Conservation (phyloP, 1,140 invertebrate species). For the Carposina sasakii region DNA sequence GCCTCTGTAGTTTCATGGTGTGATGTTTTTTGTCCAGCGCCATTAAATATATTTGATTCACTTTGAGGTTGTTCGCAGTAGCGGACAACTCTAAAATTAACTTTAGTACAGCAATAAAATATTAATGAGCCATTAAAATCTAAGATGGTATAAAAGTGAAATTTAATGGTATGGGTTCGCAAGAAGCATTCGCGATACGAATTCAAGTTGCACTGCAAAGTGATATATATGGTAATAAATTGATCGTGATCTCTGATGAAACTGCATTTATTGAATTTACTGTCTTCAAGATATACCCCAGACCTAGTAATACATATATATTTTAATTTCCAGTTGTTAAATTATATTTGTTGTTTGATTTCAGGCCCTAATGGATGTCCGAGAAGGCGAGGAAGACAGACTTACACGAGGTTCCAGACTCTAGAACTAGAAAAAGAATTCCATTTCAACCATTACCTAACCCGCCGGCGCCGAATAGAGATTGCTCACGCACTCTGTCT, state of each 20-base stretch:
- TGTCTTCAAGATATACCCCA: no score
- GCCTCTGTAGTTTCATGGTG: not conserved
- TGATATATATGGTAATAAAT: conserved; percentile 58
- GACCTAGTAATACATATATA: no score
- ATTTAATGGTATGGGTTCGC: conserved; percentile 47
- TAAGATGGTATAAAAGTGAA: conserved; percentile 67
- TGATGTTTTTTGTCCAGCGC: no score
- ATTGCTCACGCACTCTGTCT: conserved; percentile 97
- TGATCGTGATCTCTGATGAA: no score
- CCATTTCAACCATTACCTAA: conserved; percentile 98
- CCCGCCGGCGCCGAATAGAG: conserved; percentile 94
- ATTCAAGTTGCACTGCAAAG: conserved; percentile 35
- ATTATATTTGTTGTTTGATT: conserved; percentile 58
- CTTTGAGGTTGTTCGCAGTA: conserved; percentile 56
- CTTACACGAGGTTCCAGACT: conserved; percentile 96
- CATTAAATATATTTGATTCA: conserved; percentile 50
- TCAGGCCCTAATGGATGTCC: conserved; percentile 97
- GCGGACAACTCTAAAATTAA: conserved; percentile 64
- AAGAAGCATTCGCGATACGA: conserved; percentile 48
- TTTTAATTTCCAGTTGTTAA: no score
- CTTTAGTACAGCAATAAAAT: conserved; percentile 62
- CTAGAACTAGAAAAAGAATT: conserved; percentile 98
- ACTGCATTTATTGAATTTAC: no score
- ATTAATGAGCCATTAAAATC: conserved; percentile 69
- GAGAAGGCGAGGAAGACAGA: conserved; percentile 92